A percentile compares a stretch with the other conserved stretches of the same genome.
These are phyloP conservation scores for Albula goreensis DNA, from an alignment of 2,113 vertebrate genomes.

Conservation along the genomic window DNA sequence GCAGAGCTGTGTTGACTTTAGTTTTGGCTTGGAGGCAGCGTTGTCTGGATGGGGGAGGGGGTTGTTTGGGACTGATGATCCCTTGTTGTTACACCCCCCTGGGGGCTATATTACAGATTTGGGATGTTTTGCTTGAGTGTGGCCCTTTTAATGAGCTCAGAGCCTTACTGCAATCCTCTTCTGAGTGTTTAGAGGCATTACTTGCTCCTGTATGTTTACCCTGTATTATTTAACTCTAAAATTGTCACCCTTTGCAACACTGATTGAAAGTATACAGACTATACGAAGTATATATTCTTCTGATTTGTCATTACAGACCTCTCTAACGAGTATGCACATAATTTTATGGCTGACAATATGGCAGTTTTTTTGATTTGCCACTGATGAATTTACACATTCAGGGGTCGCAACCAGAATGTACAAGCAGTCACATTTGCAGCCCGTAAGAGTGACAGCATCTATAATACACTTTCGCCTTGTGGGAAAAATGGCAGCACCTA, in stretches of 20 bases:
- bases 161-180: not conserved
- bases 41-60: not conserved
- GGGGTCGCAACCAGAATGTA: too few relatives aligned
- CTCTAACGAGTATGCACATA: not conserved
- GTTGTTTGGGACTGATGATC: not conserved
- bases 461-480: too few relatives aligned
- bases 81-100: not conserved
- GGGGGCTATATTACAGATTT: not conserved
- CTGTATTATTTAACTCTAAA: conserved; percentile 8
- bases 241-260: not conserved
- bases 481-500: too few relatives aligned
- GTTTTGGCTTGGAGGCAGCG: not conserved
- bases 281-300: not conserved
- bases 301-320: not conserved
- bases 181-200: not conserved
- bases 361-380: too few relatives aligned
- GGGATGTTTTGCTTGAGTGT: not conserved
- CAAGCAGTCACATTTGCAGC: too few relatives aligned
- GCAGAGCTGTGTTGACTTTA: not conserved
- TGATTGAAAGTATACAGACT: not conserved
- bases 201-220: conserved; percentile 1
- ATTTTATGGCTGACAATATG: too few relatives aligned
- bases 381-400: too few relatives aligned
- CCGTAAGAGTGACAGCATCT: too few relatives aligned
- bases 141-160: not conserved